Base-by-base conservation (phyloP, 2,888 invertebrate species). In the Choreutis nemorana region DNA sequence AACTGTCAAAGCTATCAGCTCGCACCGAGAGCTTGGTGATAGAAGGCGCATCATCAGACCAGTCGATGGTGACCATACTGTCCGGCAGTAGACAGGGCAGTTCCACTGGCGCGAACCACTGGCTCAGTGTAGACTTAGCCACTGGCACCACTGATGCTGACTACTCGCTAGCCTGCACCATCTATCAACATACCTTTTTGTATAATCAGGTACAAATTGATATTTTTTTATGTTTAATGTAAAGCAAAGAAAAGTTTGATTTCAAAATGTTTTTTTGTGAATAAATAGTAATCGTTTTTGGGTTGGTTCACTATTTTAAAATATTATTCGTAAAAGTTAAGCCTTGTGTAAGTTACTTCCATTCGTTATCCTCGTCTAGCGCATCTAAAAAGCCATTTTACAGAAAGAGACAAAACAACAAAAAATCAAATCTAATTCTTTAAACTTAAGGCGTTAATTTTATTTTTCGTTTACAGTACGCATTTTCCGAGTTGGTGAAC, bases 161-260 rank as follows among this genome's bases (percentile, higher is more conserved):
- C 46, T 87, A 86, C 45, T 87, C 86, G 7, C 55, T 91, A 2
- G 82, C 82, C 31, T 77, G 87, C 29, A 73, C 83, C 31, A 65
- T 91, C 51, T 89, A 91, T 53, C 86, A 90, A 0, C 73, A 91
- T 11, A 91, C 91, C 64, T 66, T 90, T 25, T 81, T 87, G 8
- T 91, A 91, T 62, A 83, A 91, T 50, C 87, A 90, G 82, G 91
- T 90, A n/a, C n/a, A n/a, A n/a, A n/a, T n/a, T n/a, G n/a, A n/a
- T n/a, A n/a, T n/a, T n/a, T n/a, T n/a, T n/a, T n/a, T n/a, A n/a
- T n/a, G n/a, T n/a, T n/a, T n/a, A n/a, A n/a, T n/a, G n/a, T n/a
- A n/a, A n/a, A n/a, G n/a, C n/a, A n/a, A n/a, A n/a, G n/a, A n/a
- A n/a, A n/a, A n/a, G n/a, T n/a, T n/a, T n/a, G n/a, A n/a, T n/a